These are phyloP conservation scores for Eugnorisma glareosa DNA, from an alignment of 2,888 invertebrate genomes.

Conservation along the genomic window DNA sequence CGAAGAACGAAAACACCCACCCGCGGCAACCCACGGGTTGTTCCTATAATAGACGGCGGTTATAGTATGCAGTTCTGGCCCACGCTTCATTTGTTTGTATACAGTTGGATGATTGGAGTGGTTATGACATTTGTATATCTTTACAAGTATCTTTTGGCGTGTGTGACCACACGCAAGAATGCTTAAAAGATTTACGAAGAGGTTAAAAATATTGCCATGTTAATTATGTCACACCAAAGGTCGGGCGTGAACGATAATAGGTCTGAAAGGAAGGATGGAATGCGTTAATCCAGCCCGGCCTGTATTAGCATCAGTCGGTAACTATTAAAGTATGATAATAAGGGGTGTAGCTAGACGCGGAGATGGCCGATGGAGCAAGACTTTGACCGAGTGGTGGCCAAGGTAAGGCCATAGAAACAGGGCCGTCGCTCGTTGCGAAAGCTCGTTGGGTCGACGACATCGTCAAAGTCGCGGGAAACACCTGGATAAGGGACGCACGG, in stretches of 20 bases:
- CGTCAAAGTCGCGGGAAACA: no score
- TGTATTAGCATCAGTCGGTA: not conserved
- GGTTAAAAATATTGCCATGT: not conserved
- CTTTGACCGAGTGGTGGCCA: no score
- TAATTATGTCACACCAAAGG: not conserved
- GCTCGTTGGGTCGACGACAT: no score
- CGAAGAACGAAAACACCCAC: conserved; percentile 88
- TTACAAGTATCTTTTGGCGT: not conserved
- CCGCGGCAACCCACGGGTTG: conserved; percentile 87
- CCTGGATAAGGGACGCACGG: no score
- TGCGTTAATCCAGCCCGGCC: not conserved
- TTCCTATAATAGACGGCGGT: conserved; percentile 73
- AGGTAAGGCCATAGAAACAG: no score
- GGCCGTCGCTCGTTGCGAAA: no score
- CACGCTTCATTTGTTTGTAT: conserved; percentile 39
- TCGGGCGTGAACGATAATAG: not conserved
- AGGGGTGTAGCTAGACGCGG: no score
- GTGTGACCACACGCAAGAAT: not conserved
- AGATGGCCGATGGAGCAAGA: no score
- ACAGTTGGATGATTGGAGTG: conserved; percentile 4
- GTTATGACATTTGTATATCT: not conserved
- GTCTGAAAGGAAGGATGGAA: not conserved
- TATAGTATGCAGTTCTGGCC: conserved; percentile 10
- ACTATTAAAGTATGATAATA: not conserved
- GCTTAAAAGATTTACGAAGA: not conserved